phyloP scores from a whole-genome alignment of 2,888 invertebrate species.

The Tenthredo mesomela region DNA sequence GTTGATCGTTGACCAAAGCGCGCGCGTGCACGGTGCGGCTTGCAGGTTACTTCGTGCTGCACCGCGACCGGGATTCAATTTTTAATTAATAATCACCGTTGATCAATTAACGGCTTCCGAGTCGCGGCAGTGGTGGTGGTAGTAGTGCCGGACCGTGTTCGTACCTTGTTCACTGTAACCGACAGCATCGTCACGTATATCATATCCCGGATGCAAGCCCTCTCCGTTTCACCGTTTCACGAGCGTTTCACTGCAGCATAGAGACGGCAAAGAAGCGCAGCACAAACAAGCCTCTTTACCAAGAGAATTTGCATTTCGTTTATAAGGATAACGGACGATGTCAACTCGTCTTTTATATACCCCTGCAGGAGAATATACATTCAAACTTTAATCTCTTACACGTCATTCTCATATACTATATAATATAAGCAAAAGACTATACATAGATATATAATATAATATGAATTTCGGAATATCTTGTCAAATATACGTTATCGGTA shows the following conservation, averaged over 20 bases:
- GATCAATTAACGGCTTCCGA: constrained; percentile 48
- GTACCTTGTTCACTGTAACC: neutral
- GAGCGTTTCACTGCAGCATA: neutral
- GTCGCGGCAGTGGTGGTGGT: neutral
- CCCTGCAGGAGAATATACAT: neutral
- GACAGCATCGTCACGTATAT: neutral
- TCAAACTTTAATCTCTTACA: neutral
- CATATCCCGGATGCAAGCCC: constrained; percentile 26
- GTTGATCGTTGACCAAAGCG: neutral
- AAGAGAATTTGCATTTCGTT: constrained; percentile 32
- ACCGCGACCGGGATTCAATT: constrained; percentile 43
- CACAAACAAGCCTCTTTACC: neutral
- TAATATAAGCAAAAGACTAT: neutral
- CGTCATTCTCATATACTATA: neutral
- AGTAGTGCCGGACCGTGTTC: neutral
- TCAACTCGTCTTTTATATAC: neutral
- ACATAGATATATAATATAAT: too few relatives aligned
- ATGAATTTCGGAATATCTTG: neutral
- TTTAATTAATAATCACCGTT: constrained; percentile 47
- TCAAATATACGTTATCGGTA: neutral
- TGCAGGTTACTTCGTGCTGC: neutral
- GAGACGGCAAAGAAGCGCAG: neutral
- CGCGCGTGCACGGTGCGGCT: neutral
- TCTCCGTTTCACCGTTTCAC: constrained; percentile 21
- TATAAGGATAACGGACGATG: constrained; percentile 30